Evolutionary conservation across 2,113 vertebrate species (phyloP).

Genomic region (Sinocyclocheilus anophthalmus): DNA sequence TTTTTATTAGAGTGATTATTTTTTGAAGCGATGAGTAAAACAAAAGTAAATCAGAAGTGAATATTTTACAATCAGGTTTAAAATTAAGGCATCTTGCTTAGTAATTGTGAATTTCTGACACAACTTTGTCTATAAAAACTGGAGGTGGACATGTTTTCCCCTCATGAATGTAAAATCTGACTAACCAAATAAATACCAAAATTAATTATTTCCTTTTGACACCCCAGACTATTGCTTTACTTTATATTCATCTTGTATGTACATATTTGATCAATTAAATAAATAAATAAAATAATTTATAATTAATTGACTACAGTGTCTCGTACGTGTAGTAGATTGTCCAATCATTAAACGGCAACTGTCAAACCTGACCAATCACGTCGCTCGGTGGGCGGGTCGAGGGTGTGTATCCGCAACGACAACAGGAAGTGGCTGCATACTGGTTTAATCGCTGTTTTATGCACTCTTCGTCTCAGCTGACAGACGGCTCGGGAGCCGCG

Average conservation of each 20-base stretch:
- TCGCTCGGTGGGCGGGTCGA: background rate
- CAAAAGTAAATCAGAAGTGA: no score
- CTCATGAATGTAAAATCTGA: no score
- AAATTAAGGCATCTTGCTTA: no score
- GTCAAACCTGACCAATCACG: slow-evolving; percentile 62
- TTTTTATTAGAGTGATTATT: no score
- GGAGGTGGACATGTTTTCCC: no score
- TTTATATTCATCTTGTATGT: background rate
- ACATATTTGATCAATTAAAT: background rate
- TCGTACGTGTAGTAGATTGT: background rate
- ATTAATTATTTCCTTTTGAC: background rate
- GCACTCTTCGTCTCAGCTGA: background rate
- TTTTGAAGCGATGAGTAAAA: no score
- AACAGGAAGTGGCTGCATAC: slow-evolving; percentile 68
- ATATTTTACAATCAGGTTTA: no score
- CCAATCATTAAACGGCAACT: slow-evolving; percentile 36
- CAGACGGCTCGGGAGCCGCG: no score
- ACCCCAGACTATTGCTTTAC: background rate
- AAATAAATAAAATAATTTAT: background rate
- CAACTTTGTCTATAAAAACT: no score
- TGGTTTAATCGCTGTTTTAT: background rate
- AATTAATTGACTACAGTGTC: no score
- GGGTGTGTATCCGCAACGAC: slow-evolving; percentile 46
- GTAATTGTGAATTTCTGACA: background rate
- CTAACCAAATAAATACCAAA: no score